Evolutionary conservation across 1,140 invertebrate genomes (phyloP), one percentile per base, ranked within the genome.

Genomic region (Pogonognathellus flavescens): DNA sequence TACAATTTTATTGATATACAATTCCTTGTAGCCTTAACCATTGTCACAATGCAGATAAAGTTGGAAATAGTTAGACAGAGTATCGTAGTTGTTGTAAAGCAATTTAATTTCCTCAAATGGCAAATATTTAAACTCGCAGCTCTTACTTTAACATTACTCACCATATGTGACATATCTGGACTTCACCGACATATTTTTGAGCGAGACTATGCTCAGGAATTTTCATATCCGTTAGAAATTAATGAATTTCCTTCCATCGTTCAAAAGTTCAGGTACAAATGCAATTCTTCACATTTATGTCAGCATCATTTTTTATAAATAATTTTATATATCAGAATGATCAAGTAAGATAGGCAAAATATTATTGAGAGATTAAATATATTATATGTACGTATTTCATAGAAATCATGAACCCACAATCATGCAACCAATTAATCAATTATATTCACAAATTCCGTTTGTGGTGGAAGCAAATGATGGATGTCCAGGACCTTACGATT

Each of bases 181-280:
- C 89, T 93, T 22, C 93, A 94, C 84, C 92, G 92, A 1, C 94
- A 95, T 89, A 80, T 94, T 0, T 93, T 94, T 88, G 94, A 95
- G 90, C 89, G 92, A 66, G 91, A 94, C 89, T 95, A 93, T 89
- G 90, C 93, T 84, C 90, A 90, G 6, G 90, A 93, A 83, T 96
- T 96, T 89, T 89, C 90, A 52, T 96, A 95, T 90, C 95, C 95
- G 0, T 92, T 94, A 11, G 91, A 94, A 82, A 25, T 72, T 31
- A 57, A 85, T 88, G 22, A 86, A 88, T 87, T 88, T 66, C 18
- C 52, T 1, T 70, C 25, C 7, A 20, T 86, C 8, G 82, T 89
- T 89, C 59, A 84, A 76, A 59, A 87, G 85, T 87, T 62, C 53
- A n/a, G 85, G 87, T 86, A 80, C 53, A 31, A 22, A 31, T 70